Percentiles rank a stretch among this genome's conserved stretches.
Evolutionary conservation across 2,888 invertebrate species (phyloP).

Genomic region (Brachyptera risi): DNA sequence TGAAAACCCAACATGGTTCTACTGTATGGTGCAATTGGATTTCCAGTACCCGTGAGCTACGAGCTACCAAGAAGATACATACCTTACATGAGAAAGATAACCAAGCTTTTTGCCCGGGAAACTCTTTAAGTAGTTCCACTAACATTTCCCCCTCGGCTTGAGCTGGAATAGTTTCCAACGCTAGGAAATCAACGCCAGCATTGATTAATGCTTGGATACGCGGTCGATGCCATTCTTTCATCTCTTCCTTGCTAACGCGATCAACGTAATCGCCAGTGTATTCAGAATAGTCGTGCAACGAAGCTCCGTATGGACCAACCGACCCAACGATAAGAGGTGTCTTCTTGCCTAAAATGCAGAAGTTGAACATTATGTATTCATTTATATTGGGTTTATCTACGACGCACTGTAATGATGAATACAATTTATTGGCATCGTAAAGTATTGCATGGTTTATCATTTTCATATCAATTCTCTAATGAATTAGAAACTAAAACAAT

Average conservation of each 20-base stretch:
- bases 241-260: constrained; percentile 54
- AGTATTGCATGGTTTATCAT: too few species aligned
- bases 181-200: constrained; percentile 79
- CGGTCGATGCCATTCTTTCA: constrained; percentile 81
- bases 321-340: constrained; percentile 76
- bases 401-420: too few species aligned
- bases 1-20: too few species aligned
- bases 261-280: constrained; percentile 82
- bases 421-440: too few species aligned
- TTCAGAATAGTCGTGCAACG: constrained; percentile 86
- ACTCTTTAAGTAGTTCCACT: constrained; percentile 72
- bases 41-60: too few species aligned
- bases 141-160: constrained; percentile 77
- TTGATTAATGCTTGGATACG: constrained; percentile 74
- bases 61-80: too few species aligned
- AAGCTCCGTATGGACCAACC: constrained; percentile 90
- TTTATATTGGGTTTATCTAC: too few species aligned
- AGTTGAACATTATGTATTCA: too few species aligned
- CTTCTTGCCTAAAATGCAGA: not conserved
- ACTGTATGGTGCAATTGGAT: too few species aligned
- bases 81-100: constrained; percentile 84
- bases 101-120: constrained; percentile 78
- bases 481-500: too few species aligned
- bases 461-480: too few species aligned
- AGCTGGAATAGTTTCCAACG: constrained; percentile 90